Percentiles rank a stretch among this genome's conserved stretches.
Conservation (phyloP, 2,113 vertebrate genomes). For the Meleagris gallopavo region DNA sequence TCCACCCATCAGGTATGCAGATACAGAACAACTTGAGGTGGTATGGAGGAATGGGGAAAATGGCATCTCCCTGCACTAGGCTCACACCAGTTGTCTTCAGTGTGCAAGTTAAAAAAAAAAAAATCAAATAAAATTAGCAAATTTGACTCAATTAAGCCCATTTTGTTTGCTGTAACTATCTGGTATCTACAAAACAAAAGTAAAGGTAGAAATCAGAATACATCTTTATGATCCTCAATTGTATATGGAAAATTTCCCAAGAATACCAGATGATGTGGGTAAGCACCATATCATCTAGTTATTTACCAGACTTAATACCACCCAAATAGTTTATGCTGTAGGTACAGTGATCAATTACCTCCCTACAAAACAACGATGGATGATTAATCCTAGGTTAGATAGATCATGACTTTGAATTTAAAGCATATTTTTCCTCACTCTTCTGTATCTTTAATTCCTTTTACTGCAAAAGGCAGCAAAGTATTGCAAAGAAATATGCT, state of each 20-base stretch:
- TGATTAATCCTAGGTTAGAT: neutral
- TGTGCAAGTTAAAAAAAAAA: conserved; percentile 40
- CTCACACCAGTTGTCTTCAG: conserved; percentile 10
- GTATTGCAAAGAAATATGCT: neutral
- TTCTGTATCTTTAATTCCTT: neutral
- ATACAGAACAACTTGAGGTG: rapidly evolving
- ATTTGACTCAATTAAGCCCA: neutral
- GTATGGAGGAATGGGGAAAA: neutral
- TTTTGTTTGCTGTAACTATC: neutral
- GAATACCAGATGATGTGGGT: neutral
- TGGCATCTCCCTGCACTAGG: neutral
- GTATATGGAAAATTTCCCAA: neutral
- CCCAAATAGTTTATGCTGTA: neutral
- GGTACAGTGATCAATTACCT: neutral
- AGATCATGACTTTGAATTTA: neutral
- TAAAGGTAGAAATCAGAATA: neutral
- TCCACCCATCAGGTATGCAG: neutral
- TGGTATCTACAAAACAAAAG: neutral
- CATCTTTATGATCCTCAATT: neutral
- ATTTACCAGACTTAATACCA: conserved; percentile 4
- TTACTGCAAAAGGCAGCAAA: neutral
- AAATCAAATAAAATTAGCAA: neutral
- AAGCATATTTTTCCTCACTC: neutral
- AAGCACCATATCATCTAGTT: conserved; percentile 19
- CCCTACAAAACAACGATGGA: neutral